Conservation (phyloP, 2,797 vertebrate genomes). For the Chelidonichthys spinosus region DNA sequence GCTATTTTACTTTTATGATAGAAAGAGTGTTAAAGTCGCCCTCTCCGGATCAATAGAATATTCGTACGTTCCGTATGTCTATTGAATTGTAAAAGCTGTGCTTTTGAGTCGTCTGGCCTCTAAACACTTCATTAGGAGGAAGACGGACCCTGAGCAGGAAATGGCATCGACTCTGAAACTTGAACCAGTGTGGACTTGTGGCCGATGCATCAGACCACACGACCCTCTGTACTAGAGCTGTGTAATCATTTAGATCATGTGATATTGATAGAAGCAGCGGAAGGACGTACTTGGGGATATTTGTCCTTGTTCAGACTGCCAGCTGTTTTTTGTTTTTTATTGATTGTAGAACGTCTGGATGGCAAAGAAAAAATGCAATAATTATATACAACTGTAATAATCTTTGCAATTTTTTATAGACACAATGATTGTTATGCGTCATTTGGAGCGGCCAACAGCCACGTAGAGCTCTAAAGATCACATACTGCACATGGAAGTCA, state of each 20-base stretch:
- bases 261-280: neutral
- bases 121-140: slow-evolving; percentile 29
- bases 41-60: slow-evolving; percentile 1
- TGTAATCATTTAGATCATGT: neutral
- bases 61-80: neutral
- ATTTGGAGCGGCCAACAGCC: neutral
- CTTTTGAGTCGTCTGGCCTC: slow-evolving; percentile 22
- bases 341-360: too few species aligned
- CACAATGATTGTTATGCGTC: neutral
- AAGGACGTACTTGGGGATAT: too few species aligned
- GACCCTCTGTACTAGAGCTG: neutral
- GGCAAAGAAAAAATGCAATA: too few species aligned
- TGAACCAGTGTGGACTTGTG: neutral
- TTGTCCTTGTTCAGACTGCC: neutral
- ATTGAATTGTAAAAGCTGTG: neutral
- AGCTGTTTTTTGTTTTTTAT: too few species aligned
- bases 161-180: slow-evolving; percentile 19
- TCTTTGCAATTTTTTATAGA: neutral
- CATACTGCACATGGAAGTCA: neutral
- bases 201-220: neutral
- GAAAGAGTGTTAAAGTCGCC: slow-evolving; percentile 29
- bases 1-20: slow-evolving; percentile 34
- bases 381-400: neutral
- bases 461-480: neutral
- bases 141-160: slow-evolving; percentile 3